Evolutionary conservation across 2,888 invertebrate genomes (phyloP).

Genomic region (Eupithecia abbreviata): DNA sequence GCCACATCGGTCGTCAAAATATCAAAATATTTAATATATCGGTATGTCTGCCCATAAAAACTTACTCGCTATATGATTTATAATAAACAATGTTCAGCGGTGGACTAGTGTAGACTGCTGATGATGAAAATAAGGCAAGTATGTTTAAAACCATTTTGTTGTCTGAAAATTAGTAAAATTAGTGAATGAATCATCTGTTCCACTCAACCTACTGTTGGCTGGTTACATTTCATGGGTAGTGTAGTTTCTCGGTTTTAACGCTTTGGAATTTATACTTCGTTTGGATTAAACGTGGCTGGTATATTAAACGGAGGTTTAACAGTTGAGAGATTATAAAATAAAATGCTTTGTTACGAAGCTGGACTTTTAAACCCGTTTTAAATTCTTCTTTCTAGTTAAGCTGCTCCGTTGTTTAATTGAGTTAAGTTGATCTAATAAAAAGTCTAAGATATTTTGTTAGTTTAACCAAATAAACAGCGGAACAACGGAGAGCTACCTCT

Average conservation of each 20-base stretch:
- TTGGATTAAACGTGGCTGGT: slow-evolving; percentile 30
- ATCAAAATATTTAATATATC: no score
- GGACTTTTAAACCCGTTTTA: slow-evolving; percentile 15
- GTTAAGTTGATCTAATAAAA: neutral
- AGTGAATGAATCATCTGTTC: neutral
- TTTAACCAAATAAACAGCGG: no score
- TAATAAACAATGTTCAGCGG: neutral
- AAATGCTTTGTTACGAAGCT: slow-evolving; percentile 12
- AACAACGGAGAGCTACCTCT: no score
- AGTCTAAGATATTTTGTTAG: no score
- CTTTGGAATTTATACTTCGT: slow-evolving; percentile 27
- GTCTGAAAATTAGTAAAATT: neutral
- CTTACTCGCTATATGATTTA: no score
- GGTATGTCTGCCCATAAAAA: no score
- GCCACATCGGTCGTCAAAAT: no score
- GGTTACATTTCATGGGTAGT: slow-evolving; percentile 19
- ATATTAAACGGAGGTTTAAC: slow-evolving; percentile 26
- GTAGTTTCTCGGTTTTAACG: slow-evolving; percentile 28
- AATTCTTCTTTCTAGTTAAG: slow-evolving; percentile 2
- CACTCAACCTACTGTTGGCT: neutral
- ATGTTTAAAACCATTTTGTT: neutral
- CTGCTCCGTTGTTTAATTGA: neutral
- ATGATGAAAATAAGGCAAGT: neutral
- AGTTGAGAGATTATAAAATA: slow-evolving; percentile 18
- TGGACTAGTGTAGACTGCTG: neutral